Evolutionary conservation across 1,140 invertebrate species (phyloP), one percentile per base, ranked within the genome.

Genomic region (Pantala flavescens): DNA sequence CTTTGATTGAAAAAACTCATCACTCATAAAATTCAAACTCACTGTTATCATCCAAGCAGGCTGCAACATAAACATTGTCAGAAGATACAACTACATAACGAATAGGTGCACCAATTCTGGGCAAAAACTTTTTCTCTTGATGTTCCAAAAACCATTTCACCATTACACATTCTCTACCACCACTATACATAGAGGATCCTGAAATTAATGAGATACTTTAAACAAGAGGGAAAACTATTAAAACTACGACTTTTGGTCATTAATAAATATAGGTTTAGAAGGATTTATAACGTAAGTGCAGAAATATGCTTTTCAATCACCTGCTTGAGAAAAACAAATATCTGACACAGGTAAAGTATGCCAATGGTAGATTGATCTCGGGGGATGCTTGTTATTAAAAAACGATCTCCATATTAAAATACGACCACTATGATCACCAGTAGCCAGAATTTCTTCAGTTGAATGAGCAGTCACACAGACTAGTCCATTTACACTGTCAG

Each of bases 11-110:
- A n/a, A n/a, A n/a, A n/a, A n/a, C n/a, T n/a, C n/a, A n/a, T n/a
- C n/a, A n/a, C n/a, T n/a, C 28, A 36, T 5, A 2, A 36, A 36
- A 36, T 36, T 75, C 70, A 74, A 49, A 70, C 78, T 82, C 84
- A 87, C 90, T 87, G 85, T 95, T 95, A 78, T 95, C 92, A 71
- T 85, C 81, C 70, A 90, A 91, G 24, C 88, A 87, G 24, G 90
- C 85, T 43, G 89, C 87, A 43, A 93, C 84, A 77, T 87, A 85
- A 21, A 84, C 82, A 81, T 90, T 91, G 78, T 89, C 87, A 63
- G 84, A 81, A 71, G 90, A 88, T 74, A 89, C 85, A 7, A 84
- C 83, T n/a, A 95, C 82, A 78, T 90, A 87, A 73, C 84, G 82
- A 43, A 95, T 89, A 3, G 89, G 86, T 12, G 89, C 86, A 10